Percentiles rank a stretch among this genome's conserved stretches.
Conservation (phyloP, 2,888 invertebrate genomes). For the Plemyria rubiginata region DNA sequence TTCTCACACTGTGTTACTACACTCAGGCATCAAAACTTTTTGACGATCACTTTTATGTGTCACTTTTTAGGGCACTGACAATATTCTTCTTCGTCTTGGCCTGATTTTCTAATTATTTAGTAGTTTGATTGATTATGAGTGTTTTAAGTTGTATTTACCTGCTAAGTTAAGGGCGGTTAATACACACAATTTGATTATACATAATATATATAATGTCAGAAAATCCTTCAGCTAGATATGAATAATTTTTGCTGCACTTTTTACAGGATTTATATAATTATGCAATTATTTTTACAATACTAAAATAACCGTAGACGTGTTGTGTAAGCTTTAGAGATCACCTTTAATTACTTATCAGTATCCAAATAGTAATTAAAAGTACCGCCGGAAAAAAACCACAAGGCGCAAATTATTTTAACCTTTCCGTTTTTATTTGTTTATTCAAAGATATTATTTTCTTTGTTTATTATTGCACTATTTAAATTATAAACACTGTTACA, state of each 20-base stretch:
- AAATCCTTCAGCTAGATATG: neutral
- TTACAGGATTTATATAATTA: neutral
- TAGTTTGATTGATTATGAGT: too few species aligned
- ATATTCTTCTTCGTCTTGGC: neutral
- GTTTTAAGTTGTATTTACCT: neutral
- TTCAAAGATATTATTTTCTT: slow-evolving; percentile 9
- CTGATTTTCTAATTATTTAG: too few species aligned
- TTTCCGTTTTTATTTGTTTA: slow-evolving; percentile 18
- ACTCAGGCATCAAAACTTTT: neutral
- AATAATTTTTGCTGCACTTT: neutral
- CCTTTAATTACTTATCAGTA: neutral
- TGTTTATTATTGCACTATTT: slow-evolving; percentile 8
- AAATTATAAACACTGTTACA: slow-evolving; percentile 11
- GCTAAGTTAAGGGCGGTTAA: too few species aligned
- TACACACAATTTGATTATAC: neutral
- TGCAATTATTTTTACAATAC: neutral
- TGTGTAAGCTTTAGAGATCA: neutral
- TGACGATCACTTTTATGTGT: neutral
- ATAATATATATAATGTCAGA: too few species aligned
- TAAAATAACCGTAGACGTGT: neutral
- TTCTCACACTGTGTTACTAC: neutral
- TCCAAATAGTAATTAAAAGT: neutral
- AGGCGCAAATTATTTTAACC: neutral
- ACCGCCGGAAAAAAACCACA: neutral
- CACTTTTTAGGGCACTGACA: neutral